These are phyloP conservation scores for Epizoanthus stellaris DNA, from an alignment of 92 coral and sea anemone genomes.

Conservation along the genomic window DNA sequence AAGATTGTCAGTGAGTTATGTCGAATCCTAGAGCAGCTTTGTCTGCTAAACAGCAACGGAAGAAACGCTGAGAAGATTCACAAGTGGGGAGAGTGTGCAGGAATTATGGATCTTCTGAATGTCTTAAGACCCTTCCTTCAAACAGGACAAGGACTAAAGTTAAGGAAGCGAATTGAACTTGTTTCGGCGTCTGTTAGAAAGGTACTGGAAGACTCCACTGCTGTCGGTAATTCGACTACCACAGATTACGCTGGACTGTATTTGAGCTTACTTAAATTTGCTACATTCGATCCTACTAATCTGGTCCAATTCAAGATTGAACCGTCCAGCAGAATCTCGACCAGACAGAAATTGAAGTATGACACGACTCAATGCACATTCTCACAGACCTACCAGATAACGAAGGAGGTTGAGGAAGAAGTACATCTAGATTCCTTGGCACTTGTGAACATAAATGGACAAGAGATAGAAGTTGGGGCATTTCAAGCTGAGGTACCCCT, in stretches of 20 bases:
- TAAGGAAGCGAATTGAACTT: conserved; percentile 1
- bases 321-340: neutral
- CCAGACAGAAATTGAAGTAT: neutral
- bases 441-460: neutral
- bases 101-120: neutral
- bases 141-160: neutral
- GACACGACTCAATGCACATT: neutral
- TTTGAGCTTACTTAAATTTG: neutral
- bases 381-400: neutral
- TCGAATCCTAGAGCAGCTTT: neutral
- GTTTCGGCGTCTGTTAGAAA: neutral
- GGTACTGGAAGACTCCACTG: neutral
- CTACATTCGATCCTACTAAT: conserved; percentile 6
- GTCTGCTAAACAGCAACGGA: neutral
- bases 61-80: neutral
- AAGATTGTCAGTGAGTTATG: neutral
- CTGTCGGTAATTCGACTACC: neutral
- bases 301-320: neutral
- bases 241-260: neutral
- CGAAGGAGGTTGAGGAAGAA: neutral
- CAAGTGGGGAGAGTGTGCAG: neutral
- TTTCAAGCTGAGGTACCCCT: neutral
- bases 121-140: neutral
- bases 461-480: neutral
- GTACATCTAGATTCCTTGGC: neutral